phyloP scores from a whole-genome alignment of 2,797 vertebrate genomes.

The Percopsis omiscomaycus region DNA sequence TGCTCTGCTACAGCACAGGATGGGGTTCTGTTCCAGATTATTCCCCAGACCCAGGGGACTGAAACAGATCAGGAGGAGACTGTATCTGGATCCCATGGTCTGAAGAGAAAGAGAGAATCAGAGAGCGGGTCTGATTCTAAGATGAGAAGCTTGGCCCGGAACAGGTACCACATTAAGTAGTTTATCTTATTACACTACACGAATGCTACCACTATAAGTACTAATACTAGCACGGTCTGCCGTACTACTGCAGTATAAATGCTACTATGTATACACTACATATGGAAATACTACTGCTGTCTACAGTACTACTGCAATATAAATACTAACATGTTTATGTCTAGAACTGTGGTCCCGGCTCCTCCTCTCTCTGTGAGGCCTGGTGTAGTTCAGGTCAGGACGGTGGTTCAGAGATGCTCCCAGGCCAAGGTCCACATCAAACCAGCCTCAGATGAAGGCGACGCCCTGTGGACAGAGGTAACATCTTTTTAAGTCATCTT shows the following conservation, averaged over 20 bases:
- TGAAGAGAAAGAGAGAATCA: conserved; percentile 21
- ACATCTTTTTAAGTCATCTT: not conserved
- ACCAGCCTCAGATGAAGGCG: conserved; percentile 42
- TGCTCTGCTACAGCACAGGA: not conserved
- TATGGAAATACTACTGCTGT: too few relatives aligned
- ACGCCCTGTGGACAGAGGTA: conserved; percentile 67
- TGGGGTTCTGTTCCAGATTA: not conserved
- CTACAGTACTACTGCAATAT: too few relatives aligned
- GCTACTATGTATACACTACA: too few relatives aligned
- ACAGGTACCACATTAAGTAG: too few relatives aligned
- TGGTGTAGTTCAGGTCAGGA: conserved; percentile 47
- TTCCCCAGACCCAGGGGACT: fast-evolving
- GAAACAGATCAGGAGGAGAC: not conserved
- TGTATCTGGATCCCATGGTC: not conserved
- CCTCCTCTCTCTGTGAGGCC: conserved; percentile 1
- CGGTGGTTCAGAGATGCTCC: conserved; percentile 66
- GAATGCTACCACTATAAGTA: too few relatives aligned
- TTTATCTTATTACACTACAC: too few relatives aligned
- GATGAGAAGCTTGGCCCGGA: conserved; percentile 2
- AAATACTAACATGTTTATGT: too few relatives aligned
- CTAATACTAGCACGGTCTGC: too few relatives aligned
- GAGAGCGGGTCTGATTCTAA: not conserved
- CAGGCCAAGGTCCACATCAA: conserved; percentile 57
- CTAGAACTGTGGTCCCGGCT: not conserved
- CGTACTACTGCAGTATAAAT: too few relatives aligned